A percentile compares a stretch with the other conserved stretches of the same genome.
These are phyloP conservation scores for Astreopora myriophthalma DNA, from an alignment of 64 coral and sea anemone genomes.

Conservation along the genomic window DNA sequence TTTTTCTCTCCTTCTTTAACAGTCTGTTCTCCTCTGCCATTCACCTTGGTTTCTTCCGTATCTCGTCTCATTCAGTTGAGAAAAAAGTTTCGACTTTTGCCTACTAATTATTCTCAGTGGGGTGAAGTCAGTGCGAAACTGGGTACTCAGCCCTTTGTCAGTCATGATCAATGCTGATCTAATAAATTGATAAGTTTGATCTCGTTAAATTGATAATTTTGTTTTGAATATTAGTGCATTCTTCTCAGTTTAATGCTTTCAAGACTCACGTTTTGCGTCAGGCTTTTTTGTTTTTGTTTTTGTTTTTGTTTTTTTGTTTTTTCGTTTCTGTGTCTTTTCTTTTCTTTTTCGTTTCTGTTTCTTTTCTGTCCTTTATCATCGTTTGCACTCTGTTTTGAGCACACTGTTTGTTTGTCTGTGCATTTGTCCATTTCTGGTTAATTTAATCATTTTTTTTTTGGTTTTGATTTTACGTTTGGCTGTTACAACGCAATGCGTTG, in stretches of 20 bases:
- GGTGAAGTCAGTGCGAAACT: neutral
- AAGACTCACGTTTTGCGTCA: no score
- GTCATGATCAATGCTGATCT: neutral
- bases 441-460: neutral
- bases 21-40: constrained; percentile 88
- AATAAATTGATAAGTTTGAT: no score
- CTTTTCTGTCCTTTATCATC: neutral
- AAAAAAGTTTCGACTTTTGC: constrained; percentile 77
- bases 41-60: constrained; percentile 77
- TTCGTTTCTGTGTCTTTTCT: neutral
- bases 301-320: neutral
- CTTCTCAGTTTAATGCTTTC: neutral
- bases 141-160: neutral
- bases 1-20: constrained; percentile 40
- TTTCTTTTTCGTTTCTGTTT: neutral
- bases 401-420: neutral
- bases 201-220: no score
- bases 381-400: neutral
- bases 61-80: constrained; percentile 92
- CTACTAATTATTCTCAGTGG: constrained; percentile 11
- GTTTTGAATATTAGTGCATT: neutral
- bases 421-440: neutral
- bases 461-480: neutral
- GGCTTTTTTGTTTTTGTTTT: neutral
- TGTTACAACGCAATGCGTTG: no score